Base-by-base conservation (phyloP, 1,140 invertebrate genomes). In the Drosophila pandora region DNA sequence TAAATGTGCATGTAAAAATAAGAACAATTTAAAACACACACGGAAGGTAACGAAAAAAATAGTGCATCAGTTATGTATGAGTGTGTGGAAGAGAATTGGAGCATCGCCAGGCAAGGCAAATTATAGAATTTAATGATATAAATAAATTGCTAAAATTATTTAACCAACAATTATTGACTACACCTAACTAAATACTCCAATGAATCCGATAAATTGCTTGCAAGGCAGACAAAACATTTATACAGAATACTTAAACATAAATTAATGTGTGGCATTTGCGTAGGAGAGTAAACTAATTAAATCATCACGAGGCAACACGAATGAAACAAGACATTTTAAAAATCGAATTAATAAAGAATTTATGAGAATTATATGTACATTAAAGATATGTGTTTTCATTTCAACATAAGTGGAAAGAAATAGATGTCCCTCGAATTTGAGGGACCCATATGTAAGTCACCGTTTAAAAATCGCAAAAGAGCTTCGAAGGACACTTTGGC, bases 311-410 rank as follows among this genome's bases (percentile, higher is more conserved):
- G 53, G 64, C 53, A 57, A 70, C 58, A 64, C 67, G 59, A 83
- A 67, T 65, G 56, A 72, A 71, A 72, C 58, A 61, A 80, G 59
- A 79, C 76, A 90, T 90, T 82, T 90, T 85, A 82, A 90, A 90
- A 76, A 65, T 90, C 81, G 87, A 90, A 81, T 90, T 85, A 90
- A 89, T 89, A 89, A 89, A 89, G 85, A 89, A 89, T 84, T 90
- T 90, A 89, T 90, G 85, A 89, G 85, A 89, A 89, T 89, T 90
- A 89, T 81, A 90, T 90, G 85, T 89, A 89, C 83, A 85, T 87
- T 85, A 87, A 75, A 43, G 7, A 21, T 7, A 5, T 43, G 41
- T 21, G n/a, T 43, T 43, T 13, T 39, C 3, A 39, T 39, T 39
- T 39, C 12, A 6, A 8, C 30, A 5, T 6, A 28, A 28, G 6